Base-by-base conservation (phyloP, 92 coral and sea anemone genomes). In the Zoanthus gigantus region DNA sequence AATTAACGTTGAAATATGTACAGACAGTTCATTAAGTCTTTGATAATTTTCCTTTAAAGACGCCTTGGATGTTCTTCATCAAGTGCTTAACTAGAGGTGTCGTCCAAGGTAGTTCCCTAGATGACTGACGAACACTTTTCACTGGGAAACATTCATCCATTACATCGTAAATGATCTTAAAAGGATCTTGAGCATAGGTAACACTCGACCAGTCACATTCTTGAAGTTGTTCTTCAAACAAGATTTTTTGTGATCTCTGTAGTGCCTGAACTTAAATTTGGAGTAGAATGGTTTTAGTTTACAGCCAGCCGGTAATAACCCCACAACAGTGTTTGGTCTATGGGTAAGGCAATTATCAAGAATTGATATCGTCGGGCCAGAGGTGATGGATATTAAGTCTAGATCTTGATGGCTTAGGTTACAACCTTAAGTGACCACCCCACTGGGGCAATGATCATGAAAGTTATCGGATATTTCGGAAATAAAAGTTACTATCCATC, bases 401-500 rank as follows among this genome's bases (percentile, higher is more conserved):
- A 89, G 57, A 7, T 65, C 31, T 11, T 83, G 31, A 28, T 65
- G 74, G 81, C 83, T 89, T 7, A 89, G 37, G 66, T 89, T 86
- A 18, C 89, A 77, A 12, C 89, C 85, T 46, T 86, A 85, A 60
- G 85, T 46, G 42, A 78, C 79, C 37, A 78, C 72, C 50, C 89
- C 89, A 75, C 78, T 66, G 18, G 92, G 89, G 75, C 71, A 42
- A 14, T 18, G 48, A 50, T 90, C 92, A 50, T 85, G 74, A 69
- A 89, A 89, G 32, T 18, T 76, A 29, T 89, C 85, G 15, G 78
- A 46, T 28, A 58, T 66, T 6, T 83, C 92, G 18, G 85, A 76
- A 44, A 84, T 32, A 32, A 23, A 23, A 23, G 23, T 23, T 23
- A 23, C 23, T 23, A 23, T 23, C 23, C 23, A 23, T 23, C 23